Conservation (phyloP, 2,797 vertebrate species). For the Acipenser oxyrinchus region DNA sequence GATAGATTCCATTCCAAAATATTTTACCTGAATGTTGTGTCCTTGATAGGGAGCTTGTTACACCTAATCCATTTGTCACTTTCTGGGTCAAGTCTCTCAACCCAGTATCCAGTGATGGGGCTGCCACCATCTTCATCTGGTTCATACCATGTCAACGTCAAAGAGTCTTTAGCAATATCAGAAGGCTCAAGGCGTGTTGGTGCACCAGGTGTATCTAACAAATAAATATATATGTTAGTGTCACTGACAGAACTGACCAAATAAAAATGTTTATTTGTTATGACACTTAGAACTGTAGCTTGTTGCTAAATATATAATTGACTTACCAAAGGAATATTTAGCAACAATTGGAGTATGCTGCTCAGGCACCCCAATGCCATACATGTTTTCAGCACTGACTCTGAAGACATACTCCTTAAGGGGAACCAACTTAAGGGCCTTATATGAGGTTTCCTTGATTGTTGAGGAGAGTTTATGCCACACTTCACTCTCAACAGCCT, state of each 20-base stretch:
- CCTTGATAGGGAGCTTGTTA: conserved; percentile 88
- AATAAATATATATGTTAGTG: neutral
- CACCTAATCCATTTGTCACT: conserved; percentile 88
- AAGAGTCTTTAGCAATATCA: conserved; percentile 85
- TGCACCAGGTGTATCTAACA: conserved; percentile 82
- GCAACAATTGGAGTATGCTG: conserved; percentile 75
- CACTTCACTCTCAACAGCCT: conserved; percentile 76
- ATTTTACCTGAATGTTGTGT: conserved; percentile 80
- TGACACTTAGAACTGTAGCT: no score
- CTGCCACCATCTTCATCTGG: conserved; percentile 95
- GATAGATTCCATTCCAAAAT: neutral
- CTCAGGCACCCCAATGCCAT: conserved; percentile 76
- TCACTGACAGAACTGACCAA: no score
- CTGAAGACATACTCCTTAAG: conserved; percentile 93
- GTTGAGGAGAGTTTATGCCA: conserved; percentile 95
- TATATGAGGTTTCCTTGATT: conserved; percentile 87
- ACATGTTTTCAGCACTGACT: conserved; percentile 95
- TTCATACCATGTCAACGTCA: conserved; percentile 90
- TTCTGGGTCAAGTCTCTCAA: conserved; percentile 87
- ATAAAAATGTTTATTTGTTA: no score
- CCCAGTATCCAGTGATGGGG: conserved; percentile 94
- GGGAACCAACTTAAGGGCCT: conserved; percentile 69
- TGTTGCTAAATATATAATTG: conserved; percentile 15
- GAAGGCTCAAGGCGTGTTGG: conserved; percentile 81
- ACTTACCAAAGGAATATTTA: conserved; percentile 87